A percentile compares a stretch with the other conserved stretches of the same genome.
phyloP scores from a whole-genome alignment of 2,888 invertebrate species.

The Mycalesis mineus region DNA sequence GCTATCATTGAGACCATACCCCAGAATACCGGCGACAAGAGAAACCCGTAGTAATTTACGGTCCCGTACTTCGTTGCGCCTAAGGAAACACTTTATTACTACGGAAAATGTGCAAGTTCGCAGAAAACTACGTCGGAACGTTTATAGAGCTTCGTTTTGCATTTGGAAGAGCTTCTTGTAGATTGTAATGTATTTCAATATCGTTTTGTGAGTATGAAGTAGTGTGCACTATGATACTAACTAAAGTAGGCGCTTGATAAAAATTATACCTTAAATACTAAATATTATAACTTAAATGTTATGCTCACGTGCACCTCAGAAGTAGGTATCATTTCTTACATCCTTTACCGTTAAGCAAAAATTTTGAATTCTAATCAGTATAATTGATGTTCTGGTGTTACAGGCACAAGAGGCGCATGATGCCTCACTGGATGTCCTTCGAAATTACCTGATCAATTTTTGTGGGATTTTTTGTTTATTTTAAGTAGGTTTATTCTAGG shows the following conservation, averaged over 20 bases:
- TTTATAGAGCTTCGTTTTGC: constrained; percentile 20
- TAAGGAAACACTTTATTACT: constrained; percentile 57
- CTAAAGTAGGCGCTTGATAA: background rate
- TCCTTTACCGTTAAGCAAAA: too few relatives aligned
- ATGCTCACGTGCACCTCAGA: too few relatives aligned
- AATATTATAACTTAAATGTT: background rate
- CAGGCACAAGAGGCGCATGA: too few relatives aligned
- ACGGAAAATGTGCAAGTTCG: constrained; percentile 36
- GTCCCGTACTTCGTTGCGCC: constrained; percentile 46
- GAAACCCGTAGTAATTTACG: constrained; percentile 51
- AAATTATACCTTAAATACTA: too few relatives aligned
- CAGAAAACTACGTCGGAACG: constrained; percentile 33
- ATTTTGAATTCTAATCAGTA: too few relatives aligned
- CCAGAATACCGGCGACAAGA: constrained; percentile 40
- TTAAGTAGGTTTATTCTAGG: too few relatives aligned
- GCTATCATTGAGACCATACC: constrained; percentile 32
- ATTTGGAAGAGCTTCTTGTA: background rate
- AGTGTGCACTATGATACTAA: background rate
- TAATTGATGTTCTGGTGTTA: too few relatives aligned
- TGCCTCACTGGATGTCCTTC: too few relatives aligned
- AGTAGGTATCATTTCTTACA: too few relatives aligned
- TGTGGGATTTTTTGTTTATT: too few relatives aligned
- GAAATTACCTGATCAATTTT: too few relatives aligned
- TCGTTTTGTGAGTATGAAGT: too few relatives aligned
- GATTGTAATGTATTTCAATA: background rate